phyloP scores from a whole-genome alignment of 2,113 vertebrate genomes.

The Herpailurus yagouaroundi region DNA sequence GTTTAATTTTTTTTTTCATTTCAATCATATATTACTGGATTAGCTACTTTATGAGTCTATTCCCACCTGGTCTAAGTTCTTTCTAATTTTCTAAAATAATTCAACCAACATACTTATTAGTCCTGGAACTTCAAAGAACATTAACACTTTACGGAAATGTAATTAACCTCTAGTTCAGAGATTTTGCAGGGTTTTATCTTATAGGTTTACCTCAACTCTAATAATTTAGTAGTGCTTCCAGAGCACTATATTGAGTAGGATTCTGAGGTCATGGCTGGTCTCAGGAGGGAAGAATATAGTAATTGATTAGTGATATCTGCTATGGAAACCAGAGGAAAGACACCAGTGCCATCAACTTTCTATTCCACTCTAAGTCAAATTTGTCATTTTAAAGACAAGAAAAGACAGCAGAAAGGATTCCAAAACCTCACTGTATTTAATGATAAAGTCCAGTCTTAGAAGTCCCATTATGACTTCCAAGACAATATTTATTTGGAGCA shows the following conservation, averaged over 20 bases:
- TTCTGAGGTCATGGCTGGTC: neutral
- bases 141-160: conserved; percentile 21
- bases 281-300: neutral
- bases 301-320: conserved; percentile 10
- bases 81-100: conserved; percentile 56
- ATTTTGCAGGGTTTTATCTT: neutral
- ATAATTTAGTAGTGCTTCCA: neutral
- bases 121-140: conserved; percentile 24
- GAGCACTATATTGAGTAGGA: neutral
- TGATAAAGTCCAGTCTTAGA: neutral
- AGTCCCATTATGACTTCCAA: neutral
- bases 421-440: neutral
- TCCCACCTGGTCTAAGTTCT: neutral
- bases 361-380: neutral
- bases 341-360: neutral
- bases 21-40: neutral
- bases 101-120: conserved; percentile 2
- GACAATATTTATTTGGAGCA: neutral
- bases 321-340: neutral
- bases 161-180: conserved; percentile 38
- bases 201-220: neutral
- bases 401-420: neutral
- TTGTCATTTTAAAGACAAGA: neutral
- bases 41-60: neutral
- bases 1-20: conserved; percentile 1